Evolutionary conservation across 1,140 invertebrate species (phyloP).

Genomic region (Pantala flavescens): DNA sequence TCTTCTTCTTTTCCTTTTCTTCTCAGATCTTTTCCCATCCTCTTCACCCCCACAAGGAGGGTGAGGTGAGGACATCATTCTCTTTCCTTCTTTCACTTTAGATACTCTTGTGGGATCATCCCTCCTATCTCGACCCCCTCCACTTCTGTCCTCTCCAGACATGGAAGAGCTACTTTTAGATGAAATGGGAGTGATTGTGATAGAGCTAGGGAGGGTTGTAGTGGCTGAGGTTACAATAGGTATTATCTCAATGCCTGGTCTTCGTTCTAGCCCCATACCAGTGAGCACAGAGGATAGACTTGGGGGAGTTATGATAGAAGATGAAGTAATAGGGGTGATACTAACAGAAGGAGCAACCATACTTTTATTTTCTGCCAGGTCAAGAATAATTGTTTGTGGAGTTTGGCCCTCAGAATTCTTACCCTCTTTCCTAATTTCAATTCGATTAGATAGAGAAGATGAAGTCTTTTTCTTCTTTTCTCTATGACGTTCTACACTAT

Average conservation of each 20-base stretch:
- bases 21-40: slow-evolving; percentile 57
- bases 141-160: slow-evolving; percentile 44
- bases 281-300: slow-evolving; percentile 52
- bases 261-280: slow-evolving; percentile 48
- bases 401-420: slow-evolving; percentile 36
- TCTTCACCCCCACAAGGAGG: slow-evolving; percentile 26
- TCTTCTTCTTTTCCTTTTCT: slow-evolving; percentile 50
- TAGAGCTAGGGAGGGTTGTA: slow-evolving; percentile 57
- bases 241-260: slow-evolving; percentile 71
- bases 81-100: slow-evolving; percentile 45
- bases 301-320: slow-evolving; percentile 29
- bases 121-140: slow-evolving; percentile 16
- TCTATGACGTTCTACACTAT: slow-evolving; percentile 28
- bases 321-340: slow-evolving; percentile 58
- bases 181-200: slow-evolving; percentile 68
- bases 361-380: slow-evolving; percentile 31
- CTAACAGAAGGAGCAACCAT: slow-evolving; percentile 61
- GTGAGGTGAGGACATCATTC: slow-evolving; percentile 39
- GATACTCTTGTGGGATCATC: background rate
- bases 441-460: slow-evolving; percentile 27
- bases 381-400: slow-evolving; percentile 28
- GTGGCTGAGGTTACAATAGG: slow-evolving; percentile 50
- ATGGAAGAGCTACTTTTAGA: slow-evolving; percentile 31
- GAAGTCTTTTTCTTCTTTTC: slow-evolving; percentile 34
- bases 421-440: slow-evolving; percentile 44